Evolutionary conservation across 2,888 invertebrate genomes (phyloP).

Genomic region (Protophormia terraenovae): DNA sequence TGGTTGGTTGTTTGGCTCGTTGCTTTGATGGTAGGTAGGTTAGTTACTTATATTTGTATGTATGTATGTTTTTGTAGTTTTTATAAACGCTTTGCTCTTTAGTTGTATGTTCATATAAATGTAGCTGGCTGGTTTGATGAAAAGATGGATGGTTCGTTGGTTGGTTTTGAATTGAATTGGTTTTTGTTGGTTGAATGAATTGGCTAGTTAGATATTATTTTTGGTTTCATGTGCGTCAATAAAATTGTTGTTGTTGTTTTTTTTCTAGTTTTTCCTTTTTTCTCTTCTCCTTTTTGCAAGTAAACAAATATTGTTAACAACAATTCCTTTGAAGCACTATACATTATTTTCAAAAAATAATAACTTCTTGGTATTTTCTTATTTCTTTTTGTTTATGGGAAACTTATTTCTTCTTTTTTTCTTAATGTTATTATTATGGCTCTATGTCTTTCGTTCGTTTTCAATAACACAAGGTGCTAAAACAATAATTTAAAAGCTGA

Average conservation of each 20-base stretch:
- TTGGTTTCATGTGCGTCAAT: slow-evolving; percentile 58
- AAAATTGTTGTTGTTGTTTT: slow-evolving; percentile 48
- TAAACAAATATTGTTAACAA: slow-evolving; percentile 21
- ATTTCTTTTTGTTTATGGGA: too few species aligned
- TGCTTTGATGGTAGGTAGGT: not conserved
- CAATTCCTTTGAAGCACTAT: slow-evolving; percentile 43
- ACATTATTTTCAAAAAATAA: not conserved
- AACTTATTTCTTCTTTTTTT: not conserved
- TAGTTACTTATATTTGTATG: not conserved
- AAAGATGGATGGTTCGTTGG: slow-evolving; percentile 30
- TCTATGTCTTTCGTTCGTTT: not conserved
- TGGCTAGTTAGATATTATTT: not conserved
- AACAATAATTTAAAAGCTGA: slow-evolving; percentile 4
- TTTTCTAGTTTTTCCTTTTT: slow-evolving; percentile 22
- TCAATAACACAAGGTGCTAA: not conserved
- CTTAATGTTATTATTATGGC: not conserved
- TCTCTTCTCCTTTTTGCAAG: not conserved
- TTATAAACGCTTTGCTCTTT: not conserved
- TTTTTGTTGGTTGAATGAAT: slow-evolving; percentile 38
- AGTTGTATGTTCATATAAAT: not conserved
- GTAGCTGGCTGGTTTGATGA: slow-evolving; percentile 7
- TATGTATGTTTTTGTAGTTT: too few species aligned
- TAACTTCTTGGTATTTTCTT: slow-evolving; percentile 29
- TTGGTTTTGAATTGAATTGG: too few species aligned
- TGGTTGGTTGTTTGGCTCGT: not conserved